phyloP scores from a whole-genome alignment of 2,113 vertebrate species.

The Lucifuga dentata region DNA sequence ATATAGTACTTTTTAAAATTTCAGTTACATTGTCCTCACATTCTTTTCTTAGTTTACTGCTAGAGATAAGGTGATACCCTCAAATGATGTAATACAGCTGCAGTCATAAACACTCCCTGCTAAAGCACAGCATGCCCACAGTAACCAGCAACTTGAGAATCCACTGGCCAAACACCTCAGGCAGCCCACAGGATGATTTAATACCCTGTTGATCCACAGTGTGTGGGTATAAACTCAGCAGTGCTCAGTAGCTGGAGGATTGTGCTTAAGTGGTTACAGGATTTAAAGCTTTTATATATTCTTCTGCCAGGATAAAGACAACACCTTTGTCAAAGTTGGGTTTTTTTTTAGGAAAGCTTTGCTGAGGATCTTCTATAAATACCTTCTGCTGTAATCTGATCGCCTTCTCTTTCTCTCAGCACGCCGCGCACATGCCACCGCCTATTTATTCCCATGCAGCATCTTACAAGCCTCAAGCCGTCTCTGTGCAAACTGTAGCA shows the following conservation, averaged over 20 bases:
- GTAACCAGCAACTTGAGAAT: slow-evolving; percentile 34
- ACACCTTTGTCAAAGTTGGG: slow-evolving; percentile 15
- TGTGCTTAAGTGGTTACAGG: background rate
- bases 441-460: slow-evolving; percentile 65
- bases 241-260: background rate
- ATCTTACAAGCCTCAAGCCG: slow-evolving; percentile 3
- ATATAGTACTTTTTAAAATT: no score
- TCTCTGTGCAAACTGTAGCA: background rate
- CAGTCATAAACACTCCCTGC: slow-evolving; percentile 7
- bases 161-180: slow-evolving; percentile 11
- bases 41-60: background rate
- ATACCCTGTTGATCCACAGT: background rate
- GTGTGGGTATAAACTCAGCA: background rate
- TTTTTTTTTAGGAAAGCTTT: slow-evolving; percentile 20
- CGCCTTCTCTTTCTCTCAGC: slow-evolving; percentile 1
- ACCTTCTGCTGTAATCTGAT: slow-evolving; percentile 66
- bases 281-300: background rate
- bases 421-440: slow-evolving; percentile 43
- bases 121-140: background rate
- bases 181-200: background rate
- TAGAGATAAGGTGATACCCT: background rate
- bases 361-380: slow-evolving; percentile 61
- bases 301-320: background rate
- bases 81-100: slow-evolving; percentile 25
- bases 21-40: no score